Conservation (phyloP, 2,797 vertebrate species). For the Peromyscus eremicus region DNA sequence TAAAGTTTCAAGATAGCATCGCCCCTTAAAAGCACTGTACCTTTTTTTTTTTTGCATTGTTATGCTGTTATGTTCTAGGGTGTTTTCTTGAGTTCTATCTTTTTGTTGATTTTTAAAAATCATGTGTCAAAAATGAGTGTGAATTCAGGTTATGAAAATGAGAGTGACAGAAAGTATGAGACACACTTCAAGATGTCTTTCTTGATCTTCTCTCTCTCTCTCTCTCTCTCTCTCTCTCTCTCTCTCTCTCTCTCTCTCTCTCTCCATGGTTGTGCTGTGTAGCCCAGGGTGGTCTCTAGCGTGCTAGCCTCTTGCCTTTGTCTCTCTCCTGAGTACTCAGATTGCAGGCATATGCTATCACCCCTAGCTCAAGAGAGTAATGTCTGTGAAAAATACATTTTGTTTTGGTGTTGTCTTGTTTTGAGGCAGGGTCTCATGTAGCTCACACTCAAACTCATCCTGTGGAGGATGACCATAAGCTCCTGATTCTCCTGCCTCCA, state of each 20-base stretch:
- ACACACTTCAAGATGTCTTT: not conserved
- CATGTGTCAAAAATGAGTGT: not conserved
- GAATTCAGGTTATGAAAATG: constrained; percentile 40
- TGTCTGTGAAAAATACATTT: not conserved
- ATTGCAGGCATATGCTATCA: not conserved
- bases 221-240: too few relatives aligned
- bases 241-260: not conserved
- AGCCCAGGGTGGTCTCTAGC: not conserved
- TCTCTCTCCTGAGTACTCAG: not conserved
- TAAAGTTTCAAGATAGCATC: constrained; percentile 49
- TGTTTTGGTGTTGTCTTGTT: not conserved
- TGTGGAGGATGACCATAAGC: not conserved
- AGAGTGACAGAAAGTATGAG: constrained; percentile 18
- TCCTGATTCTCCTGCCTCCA: not conserved
- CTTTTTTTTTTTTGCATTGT: constrained; percentile 17
- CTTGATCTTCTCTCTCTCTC: too few relatives aligned
- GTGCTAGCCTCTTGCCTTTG: not conserved
- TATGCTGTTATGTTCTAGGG: constrained; percentile 4
- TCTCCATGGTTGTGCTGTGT: not conserved
- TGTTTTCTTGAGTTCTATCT: constrained; percentile 59
- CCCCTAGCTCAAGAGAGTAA: not conserved
- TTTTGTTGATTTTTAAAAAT: constrained; percentile 56
- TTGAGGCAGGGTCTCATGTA: not conserved
- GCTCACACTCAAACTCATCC: not conserved
- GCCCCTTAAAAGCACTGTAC: not conserved